phyloP scores from a whole-genome alignment of 2,797 vertebrate species.

The Florisuga fusca region DNA sequence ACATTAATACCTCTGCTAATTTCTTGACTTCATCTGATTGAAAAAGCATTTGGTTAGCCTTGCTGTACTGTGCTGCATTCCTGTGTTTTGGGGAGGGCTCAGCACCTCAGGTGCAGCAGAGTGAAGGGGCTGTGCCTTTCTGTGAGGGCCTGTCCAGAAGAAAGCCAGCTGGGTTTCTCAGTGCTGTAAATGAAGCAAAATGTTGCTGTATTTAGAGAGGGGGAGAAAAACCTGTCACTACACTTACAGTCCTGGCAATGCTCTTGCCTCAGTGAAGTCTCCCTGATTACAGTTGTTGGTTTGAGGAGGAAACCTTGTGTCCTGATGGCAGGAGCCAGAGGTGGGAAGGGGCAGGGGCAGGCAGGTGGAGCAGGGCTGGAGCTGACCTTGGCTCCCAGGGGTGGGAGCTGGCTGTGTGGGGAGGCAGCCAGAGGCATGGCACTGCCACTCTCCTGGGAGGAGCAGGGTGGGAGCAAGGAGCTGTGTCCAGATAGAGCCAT shows the following conservation, averaged over 20 bases:
- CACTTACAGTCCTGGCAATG: accelerated
- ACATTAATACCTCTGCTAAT: background rate
- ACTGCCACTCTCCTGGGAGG: background rate
- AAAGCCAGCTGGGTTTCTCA: background rate
- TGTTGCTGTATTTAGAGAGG: background rate
- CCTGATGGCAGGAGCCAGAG: background rate
- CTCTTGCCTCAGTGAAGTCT: background rate
- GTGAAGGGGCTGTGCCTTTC: background rate
- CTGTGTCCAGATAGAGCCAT: background rate
- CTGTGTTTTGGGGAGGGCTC: background rate
- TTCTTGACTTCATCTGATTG: background rate
- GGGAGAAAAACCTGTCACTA: background rate
- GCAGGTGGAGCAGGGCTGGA: background rate
- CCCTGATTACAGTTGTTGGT: background rate
- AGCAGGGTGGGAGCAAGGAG: background rate
- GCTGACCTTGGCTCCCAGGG: background rate
- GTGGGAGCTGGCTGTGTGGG: background rate
- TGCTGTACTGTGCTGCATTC: background rate
- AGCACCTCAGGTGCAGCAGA: background rate
- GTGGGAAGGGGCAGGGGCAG: background rate
- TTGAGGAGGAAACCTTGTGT: background rate
- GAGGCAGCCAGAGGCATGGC: background rate
- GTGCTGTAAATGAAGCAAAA: background rate
- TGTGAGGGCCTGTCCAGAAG: accelerated
- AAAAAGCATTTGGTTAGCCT: background rate